These are phyloP conservation scores for Apteryx owenii DNA, from an alignment of 2,113 vertebrate species.

Conservation along the genomic window DNA sequence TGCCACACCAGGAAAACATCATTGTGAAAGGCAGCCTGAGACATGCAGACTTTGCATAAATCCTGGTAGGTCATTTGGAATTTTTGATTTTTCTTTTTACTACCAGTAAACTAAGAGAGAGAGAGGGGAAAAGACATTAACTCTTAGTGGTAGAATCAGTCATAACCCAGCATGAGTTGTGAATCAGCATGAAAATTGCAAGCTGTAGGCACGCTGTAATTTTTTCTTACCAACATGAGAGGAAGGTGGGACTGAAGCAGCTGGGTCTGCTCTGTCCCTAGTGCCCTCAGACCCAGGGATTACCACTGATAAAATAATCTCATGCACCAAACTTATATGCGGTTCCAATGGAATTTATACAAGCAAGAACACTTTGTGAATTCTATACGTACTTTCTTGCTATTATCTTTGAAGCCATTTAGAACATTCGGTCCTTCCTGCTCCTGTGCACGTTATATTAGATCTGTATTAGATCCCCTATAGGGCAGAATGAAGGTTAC, in stretches of 20 bases:
- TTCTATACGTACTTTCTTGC: not conserved
- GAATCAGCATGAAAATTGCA: not conserved
- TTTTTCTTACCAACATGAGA: not conserved
- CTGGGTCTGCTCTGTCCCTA: not conserved
- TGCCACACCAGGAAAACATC: not conserved
- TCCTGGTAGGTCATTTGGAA: not conserved
- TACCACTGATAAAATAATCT: not conserved
- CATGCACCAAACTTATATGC: not conserved
- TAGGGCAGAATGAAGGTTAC: not conserved
- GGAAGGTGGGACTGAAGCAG: not conserved
- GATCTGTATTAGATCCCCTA: not conserved
- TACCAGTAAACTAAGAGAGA: not conserved
- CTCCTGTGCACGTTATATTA: not conserved
- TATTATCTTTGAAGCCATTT: slow-evolving; percentile 4
- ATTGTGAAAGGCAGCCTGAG: not conserved
- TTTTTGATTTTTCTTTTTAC: not conserved
- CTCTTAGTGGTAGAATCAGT: not conserved
- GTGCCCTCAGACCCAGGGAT: not conserved
- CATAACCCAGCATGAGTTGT: not conserved
- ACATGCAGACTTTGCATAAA: not conserved
- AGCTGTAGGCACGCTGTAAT: not conserved
- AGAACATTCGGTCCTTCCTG: not conserved
- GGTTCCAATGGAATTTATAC: not conserved
- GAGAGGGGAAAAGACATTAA: not conserved
- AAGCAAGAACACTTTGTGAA: not conserved